A percentile compares a stretch with the other conserved stretches of the same genome.
Conservation (phyloP, 2,888 invertebrate genomes). For the Leucophora obtusa region DNA sequence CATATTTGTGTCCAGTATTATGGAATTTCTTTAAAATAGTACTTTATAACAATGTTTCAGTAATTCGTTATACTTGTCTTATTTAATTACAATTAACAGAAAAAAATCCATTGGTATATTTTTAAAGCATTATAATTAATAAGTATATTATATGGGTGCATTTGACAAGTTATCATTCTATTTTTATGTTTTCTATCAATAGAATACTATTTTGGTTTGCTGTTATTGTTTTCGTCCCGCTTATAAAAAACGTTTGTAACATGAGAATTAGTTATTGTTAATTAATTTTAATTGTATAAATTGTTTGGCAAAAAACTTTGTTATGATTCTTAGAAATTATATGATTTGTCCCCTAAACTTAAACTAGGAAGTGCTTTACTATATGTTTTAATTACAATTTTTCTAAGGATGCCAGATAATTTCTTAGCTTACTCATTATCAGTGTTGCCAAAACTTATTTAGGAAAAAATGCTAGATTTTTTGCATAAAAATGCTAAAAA, state of each 20-base stretch:
- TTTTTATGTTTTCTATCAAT: constrained; percentile 6
- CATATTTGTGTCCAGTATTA: not conserved
- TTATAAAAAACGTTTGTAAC: not conserved
- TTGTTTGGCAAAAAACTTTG: not conserved
- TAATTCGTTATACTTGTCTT: constrained; percentile 27
- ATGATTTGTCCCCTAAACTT: not conserved
- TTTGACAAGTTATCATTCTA: constrained; percentile 18
- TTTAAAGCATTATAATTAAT: not conserved
- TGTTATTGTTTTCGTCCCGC: not conserved
- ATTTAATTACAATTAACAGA: not conserved
- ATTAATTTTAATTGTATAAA: not conserved
- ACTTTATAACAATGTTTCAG: constrained; percentile 2
- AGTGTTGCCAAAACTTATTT: too few relatives aligned
- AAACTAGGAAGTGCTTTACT: not conserved
- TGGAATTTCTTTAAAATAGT: not conserved
- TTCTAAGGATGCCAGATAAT: not conserved
- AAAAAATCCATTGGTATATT: not conserved
- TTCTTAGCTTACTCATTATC: not conserved
- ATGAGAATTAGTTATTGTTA: not conserved
- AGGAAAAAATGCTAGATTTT: too few relatives aligned
- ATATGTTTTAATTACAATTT: not conserved
- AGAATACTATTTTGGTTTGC: not conserved
- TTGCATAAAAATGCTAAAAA: too few relatives aligned
- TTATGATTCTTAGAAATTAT: not conserved
- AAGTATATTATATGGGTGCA: constrained; percentile 3